Evolutionary conservation across 2,797 vertebrate genomes (phyloP).

Genomic region (Trichosurus vulpecula): DNA sequence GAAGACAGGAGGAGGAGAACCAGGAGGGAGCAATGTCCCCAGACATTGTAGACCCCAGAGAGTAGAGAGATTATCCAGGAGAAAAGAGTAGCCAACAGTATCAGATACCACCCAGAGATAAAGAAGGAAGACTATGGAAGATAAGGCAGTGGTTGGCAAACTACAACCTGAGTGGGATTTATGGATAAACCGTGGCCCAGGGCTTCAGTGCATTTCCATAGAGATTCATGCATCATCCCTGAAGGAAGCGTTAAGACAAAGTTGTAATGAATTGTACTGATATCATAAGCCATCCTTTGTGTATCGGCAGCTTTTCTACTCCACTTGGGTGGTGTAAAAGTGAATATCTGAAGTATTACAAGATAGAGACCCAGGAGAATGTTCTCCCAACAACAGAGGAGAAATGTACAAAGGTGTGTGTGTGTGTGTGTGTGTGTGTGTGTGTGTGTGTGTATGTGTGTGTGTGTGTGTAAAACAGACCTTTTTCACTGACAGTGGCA

Average conservation of each 20-base stretch:
- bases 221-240: too few relatives aligned
- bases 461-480: too few relatives aligned
- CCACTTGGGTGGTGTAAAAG: not conserved
- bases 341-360: not conserved
- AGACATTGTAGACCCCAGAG: too few relatives aligned
- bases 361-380: not conserved
- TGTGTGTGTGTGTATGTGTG: too few relatives aligned
- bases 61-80: too few relatives aligned
- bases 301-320: not conserved
- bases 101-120: not conserved
- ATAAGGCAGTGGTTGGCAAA: not conserved
- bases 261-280: not conserved
- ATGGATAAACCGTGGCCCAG: too few relatives aligned
- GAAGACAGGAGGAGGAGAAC: not conserved
- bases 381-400: not conserved
- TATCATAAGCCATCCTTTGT: not conserved
- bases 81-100: not conserved
- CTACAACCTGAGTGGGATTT: not conserved
- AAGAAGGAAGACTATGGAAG: not conserved
- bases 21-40: not conserved
- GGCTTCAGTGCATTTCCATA: too few relatives aligned
- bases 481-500: not conserved
- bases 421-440: too few relatives aligned
- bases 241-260: not conserved
- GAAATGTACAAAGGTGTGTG: not conserved